Evolutionary conservation across 2,797 vertebrate species (phyloP).

Genomic region (Eulemur coronatus): DNA sequence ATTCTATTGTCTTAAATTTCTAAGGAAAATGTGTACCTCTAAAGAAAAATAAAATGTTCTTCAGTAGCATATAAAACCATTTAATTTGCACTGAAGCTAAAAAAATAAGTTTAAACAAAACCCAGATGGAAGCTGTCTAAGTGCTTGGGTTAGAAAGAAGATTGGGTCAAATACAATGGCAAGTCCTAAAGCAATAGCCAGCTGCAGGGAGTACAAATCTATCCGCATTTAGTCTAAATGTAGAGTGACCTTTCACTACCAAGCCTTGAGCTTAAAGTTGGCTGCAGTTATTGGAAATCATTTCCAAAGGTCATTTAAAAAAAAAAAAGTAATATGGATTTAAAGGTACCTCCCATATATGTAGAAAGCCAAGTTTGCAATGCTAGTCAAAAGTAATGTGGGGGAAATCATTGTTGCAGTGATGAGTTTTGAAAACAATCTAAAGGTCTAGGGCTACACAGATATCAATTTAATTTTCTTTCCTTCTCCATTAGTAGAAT

Average conservation of each 20-base stretch:
- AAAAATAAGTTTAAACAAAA: constrained; percentile 66
- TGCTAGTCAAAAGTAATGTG: constrained; percentile 8
- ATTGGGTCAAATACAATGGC: constrained; percentile 70
- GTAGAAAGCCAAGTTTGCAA: constrained; percentile 47
- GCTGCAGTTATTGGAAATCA: constrained; percentile 83
- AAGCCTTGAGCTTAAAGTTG: constrained; percentile 80
- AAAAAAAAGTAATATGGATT: constrained; percentile 72
- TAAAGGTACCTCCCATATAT: constrained; percentile 58
- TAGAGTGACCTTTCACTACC: constrained; percentile 81
- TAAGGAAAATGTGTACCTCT: neutral
- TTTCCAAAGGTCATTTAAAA: constrained; percentile 84
- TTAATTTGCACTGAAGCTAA: constrained; percentile 59
- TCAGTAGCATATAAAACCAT: neutral
- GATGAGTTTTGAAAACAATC: constrained; percentile 54
- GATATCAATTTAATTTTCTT: constrained; percentile 22
- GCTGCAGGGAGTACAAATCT: constrained; percentile 78
- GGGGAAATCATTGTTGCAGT: neutral
- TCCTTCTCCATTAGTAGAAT: neutral
- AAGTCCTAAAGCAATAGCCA: constrained; percentile 68
- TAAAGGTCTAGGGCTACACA: neutral
- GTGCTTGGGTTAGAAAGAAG: constrained; percentile 74
- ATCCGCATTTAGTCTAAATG: constrained; percentile 77
- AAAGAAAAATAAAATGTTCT: neutral
- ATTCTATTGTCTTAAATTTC: neutral
- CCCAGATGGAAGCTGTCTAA: constrained; percentile 71